Evolutionary conservation across 2,888 invertebrate species (phyloP), one percentile per base, ranked within the genome.

Genomic region (Melieria picta): DNA sequence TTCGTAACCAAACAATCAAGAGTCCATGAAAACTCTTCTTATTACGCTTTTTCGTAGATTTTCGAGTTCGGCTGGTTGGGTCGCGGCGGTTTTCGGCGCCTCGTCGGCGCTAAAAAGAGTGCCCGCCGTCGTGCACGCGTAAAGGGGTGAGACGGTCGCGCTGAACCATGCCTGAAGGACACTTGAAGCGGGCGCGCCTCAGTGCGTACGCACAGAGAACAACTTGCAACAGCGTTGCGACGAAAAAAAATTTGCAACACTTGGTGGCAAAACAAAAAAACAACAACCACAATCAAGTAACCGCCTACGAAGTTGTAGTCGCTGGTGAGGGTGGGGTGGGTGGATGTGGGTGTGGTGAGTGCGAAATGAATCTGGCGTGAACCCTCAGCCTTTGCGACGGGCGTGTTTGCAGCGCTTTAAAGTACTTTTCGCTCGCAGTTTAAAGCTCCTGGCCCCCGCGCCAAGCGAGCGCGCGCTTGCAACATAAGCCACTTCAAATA

Each of bases 401-500:
- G 30, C 30, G 30, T 30, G 30, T 65, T 63, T n/a, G 63, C 50
- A 63, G 56, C 69, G 50, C 69, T 69, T 69, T 69, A 69, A 67
- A 60, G 9, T 61, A 9, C 11, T 48, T 13, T 2, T 7, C 9
- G 11, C 13, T 5, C 55, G 55, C 43, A 52, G 43, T 50, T 65
- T 50, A 10, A 65, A 65, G 64, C 52, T 55, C 64, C 16, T 65
- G 9, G 64, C 64, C 52, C 43, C 55, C 43, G 50, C 63, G 48
- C 48, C 50, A 16, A 56, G 47, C 7, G 48, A 45, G 30, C 10
- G 45, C 61, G 52, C 50, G 61, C 57, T 64, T 75, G 78, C 76
- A 77, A 78, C 72, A 73, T 70, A 74, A 78, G 76, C 74, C 67
- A 72, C 72, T 68, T 69, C 76, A 78, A 78, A 78, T 73, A 78